Conservation (phyloP, 2,113 vertebrate species). For the Reinhardtius hippoglossoides region DNA sequence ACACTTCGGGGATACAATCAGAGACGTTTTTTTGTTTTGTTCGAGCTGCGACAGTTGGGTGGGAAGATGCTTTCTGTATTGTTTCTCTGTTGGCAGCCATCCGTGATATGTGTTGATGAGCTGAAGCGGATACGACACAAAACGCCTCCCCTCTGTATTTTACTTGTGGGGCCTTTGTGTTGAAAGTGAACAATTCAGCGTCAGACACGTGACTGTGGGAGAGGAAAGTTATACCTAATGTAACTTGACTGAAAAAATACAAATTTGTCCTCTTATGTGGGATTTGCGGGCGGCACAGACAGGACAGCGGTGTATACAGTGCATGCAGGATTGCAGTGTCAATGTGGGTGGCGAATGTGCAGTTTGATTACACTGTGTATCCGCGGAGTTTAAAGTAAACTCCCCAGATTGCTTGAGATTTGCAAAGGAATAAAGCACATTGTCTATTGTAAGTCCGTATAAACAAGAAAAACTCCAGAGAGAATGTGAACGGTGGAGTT, state of each 20-base stretch:
- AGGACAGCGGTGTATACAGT: too few relatives aligned
- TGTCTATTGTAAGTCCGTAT: constrained; percentile 28
- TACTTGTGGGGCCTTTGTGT: not conserved
- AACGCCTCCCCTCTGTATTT: constrained; percentile 19
- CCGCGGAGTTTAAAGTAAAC: constrained; percentile 50
- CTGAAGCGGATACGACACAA: constrained; percentile 9
- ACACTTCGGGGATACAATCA: constrained; percentile 45
- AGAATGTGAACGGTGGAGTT: not conserved
- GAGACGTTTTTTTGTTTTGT: constrained; percentile 14
- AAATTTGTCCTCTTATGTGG: constrained; percentile 42
- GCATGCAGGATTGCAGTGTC: constrained; percentile 31
- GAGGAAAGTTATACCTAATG: constrained; percentile 16
- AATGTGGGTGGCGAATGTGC: constrained; percentile 67
- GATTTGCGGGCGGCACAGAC: constrained; percentile 22
- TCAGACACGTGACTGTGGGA: not conserved
- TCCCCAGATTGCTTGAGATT: constrained; percentile 46
- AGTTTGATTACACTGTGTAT: constrained; percentile 63
- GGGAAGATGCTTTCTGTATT: constrained; percentile 38
- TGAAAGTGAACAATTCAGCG: constrained; percentile 6
- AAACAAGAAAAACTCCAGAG: constrained; percentile 27
- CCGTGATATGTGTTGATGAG: constrained; percentile 25
- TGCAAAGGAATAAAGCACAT: constrained; percentile 45
- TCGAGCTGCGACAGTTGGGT: constrained; percentile 46
- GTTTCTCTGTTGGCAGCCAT: constrained; percentile 11
- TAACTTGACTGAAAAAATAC: constrained; percentile 30